Percentiles rank a stretch among this genome's conserved stretches.
Conservation (phyloP, 1,140 invertebrate species). For the Drosophila lini region DNA sequence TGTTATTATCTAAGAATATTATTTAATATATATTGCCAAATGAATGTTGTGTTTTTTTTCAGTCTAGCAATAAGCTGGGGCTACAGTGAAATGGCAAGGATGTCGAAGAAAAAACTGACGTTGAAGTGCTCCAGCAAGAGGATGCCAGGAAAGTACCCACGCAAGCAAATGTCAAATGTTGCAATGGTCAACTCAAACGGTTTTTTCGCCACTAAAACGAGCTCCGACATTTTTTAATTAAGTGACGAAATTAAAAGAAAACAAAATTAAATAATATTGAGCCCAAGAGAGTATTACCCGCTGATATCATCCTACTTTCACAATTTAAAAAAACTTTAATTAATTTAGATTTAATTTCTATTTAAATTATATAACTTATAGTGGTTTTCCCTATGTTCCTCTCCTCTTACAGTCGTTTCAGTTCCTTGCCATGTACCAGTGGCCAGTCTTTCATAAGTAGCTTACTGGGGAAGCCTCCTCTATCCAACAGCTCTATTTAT, state of each 20-base stretch:
- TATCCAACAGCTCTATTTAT: neutral
- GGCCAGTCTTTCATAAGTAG: conserved; percentile 16
- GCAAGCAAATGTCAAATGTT: conserved; percentile 34
- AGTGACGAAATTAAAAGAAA: neutral
- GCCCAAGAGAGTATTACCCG: neutral
- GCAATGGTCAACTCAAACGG: neutral
- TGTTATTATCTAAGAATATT: neutral
- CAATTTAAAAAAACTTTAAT: neutral
- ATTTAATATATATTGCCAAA: neutral
- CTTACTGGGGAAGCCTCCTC: conserved; percentile 7
- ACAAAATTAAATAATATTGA: neutral
- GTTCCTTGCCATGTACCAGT: neutral
- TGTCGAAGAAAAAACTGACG: neutral
- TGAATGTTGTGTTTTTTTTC: neutral
- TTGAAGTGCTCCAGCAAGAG: conserved; percentile 4
- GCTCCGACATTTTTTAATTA: conserved; percentile 9
- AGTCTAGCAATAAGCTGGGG: conserved; percentile 12
- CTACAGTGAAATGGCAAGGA: conserved; percentile 3
- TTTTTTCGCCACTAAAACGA: neutral
- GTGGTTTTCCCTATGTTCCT: neutral
- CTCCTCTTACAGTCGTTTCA: conserved; percentile 4
- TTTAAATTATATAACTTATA: neutral
- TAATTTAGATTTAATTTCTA: neutral
- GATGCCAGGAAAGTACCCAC: conserved; percentile 11
- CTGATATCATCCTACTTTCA: neutral